Conservation (phyloP, 2,113 vertebrate species). For the Dipodomys merriami region DNA sequence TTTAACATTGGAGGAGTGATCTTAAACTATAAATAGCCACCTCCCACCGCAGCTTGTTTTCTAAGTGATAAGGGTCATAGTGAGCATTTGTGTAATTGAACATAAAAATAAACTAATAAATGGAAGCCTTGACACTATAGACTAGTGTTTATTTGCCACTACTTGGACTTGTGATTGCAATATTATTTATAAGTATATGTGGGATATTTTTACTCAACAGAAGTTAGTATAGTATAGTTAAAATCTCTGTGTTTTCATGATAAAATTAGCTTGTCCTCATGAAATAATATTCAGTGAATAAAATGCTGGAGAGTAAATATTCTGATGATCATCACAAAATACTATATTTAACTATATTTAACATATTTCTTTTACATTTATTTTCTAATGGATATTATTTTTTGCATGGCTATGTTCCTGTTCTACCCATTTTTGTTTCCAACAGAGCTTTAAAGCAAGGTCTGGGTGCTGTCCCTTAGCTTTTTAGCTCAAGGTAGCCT, state of each 20-base stretch:
- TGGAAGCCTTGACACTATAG: neutral
- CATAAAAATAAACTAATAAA: neutral
- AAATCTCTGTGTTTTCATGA: neutral
- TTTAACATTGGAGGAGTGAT: constrained; percentile 11
- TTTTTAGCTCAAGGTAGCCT: no score
- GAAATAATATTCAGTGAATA: neutral
- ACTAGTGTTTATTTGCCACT: neutral
- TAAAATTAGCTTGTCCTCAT: neutral
- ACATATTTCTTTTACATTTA: neutral
- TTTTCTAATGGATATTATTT: neutral
- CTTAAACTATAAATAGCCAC: neutral
- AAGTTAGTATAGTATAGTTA: neutral
- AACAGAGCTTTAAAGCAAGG: neutral
- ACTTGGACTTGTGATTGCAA: neutral
- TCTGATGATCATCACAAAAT: neutral
- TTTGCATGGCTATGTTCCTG: neutral
- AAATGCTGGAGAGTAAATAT: constrained; percentile 19
- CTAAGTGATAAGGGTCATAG: neutral
- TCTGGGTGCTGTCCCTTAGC: neutral
- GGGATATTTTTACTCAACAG: neutral
- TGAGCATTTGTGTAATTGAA: neutral
- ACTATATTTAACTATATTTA: neutral
- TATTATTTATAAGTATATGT: neutral
- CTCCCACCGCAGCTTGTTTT: neutral
- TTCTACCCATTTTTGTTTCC: neutral